Percentiles rank a stretch among this genome's conserved stretches.
These are phyloP conservation scores for Ceramica pisi DNA, from an alignment of 2,888 invertebrate species.

Conservation along the genomic window DNA sequence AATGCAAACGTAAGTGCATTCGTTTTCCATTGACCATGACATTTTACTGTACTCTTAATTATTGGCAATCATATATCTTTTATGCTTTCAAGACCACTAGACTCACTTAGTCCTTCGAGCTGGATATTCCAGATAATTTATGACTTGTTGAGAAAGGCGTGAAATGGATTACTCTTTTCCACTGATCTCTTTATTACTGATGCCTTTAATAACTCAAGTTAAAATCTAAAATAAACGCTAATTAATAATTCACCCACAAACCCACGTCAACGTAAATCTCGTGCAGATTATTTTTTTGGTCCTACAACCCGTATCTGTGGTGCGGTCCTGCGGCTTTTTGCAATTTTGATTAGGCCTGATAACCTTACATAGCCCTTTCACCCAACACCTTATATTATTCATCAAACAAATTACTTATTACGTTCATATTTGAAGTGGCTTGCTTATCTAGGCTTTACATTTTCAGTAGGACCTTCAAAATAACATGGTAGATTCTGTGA, in stretches of 20 bases:
- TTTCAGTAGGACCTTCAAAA: neutral
- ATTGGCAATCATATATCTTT: neutral
- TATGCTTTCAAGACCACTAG: slow-evolving; percentile 10
- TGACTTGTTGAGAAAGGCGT: neutral
- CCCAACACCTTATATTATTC: slow-evolving; percentile 51
- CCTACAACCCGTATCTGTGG: slow-evolving; percentile 19
- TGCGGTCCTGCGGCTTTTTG: slow-evolving; percentile 37
- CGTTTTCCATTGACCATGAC: slow-evolving; percentile 38
- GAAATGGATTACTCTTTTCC: neutral
- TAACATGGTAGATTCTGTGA: neutral
- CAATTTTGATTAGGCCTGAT: slow-evolving; percentile 58
- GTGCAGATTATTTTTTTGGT: slow-evolving; percentile 45
- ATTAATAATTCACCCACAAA: slow-evolving; percentile 37
- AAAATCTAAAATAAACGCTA: slow-evolving; percentile 24
- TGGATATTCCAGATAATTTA: slow-evolving; percentile 3
- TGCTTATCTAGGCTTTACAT: slow-evolving; percentile 1
- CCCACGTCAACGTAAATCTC: slow-evolving; percentile 23
- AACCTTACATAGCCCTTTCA: slow-evolving; percentile 46
- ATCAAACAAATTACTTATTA: slow-evolving; percentile 40
- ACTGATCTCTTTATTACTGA: slow-evolving; percentile 1
- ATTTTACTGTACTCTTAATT: slow-evolving; percentile 33
- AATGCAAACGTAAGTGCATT: slow-evolving; percentile 26
- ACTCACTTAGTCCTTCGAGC: neutral
- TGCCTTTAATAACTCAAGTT: neutral
- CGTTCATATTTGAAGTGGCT: slow-evolving; percentile 17